Evolutionary conservation across 2,888 invertebrate genomes (phyloP), one percentile per base, ranked within the genome.

Genomic region (Eugnorisma glareosa): DNA sequence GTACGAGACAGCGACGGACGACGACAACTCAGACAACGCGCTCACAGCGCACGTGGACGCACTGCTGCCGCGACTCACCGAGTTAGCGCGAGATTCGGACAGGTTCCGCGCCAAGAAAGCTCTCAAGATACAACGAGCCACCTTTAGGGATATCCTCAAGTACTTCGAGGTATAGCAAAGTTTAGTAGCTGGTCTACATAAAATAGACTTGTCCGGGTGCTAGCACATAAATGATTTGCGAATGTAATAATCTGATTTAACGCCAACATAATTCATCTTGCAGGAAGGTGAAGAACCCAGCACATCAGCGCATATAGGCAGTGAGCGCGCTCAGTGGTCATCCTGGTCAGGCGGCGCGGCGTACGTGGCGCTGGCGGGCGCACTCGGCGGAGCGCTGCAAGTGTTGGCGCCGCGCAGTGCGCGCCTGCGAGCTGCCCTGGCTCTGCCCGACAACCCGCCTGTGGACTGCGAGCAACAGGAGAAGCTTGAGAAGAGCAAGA

Each of bases 81-180:
- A 98, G 90, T 97, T 99, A 85, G 98, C 99, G 21, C 98, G 98
- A 0, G 99, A 99, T 96, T 99, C 99, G 63, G 98, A 99, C 94
- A 99, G 99, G 96, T 99, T 89, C 93, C 97, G 99, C 86, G 48
- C 48, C 21, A 48, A 48, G 48, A 48, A 48, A 48, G 48, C 21
- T 48, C 48, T 48, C 48, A 48, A 21, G 48, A 21, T 2, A 48
- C 48, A 48, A 48, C 48, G 48, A 21, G 48, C 48, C 21, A 48
- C 48, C 21, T 48, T 48, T 48, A 48, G 48, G 8, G 48, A 48
- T 21, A 48, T 48, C 8, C 21, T 48, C 2, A 48, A 48, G 48
- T 48, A 48, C 21, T 48, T 48, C 48, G 48, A 48, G 48, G 48
- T 48, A 48, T 21, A 48, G 2, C 21, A 7, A 6, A 48, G 45